Evolutionary conservation across 2,113 vertebrate genomes (phyloP), one percentile per base, ranked within the genome.

Genomic region (Sinocyclocheilus grahami): DNA sequence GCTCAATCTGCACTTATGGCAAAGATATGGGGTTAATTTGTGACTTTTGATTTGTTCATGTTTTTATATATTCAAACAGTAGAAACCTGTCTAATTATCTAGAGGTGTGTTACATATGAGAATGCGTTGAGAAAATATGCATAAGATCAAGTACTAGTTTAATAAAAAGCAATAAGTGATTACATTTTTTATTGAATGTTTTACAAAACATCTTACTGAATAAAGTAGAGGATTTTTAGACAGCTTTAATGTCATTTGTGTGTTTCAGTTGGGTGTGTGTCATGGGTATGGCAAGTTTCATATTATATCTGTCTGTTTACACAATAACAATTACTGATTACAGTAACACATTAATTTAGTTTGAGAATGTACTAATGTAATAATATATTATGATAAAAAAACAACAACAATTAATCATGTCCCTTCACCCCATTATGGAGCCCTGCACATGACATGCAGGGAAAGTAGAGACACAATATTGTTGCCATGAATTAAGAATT

Each of bases 201-300:
- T 95, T 95, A 92, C 94, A 95, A 88, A 92, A 92, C 92, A 93
- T 94, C 92, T 93, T 92, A 92, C 79, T 91, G 82, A 96, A 96
- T 96, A 96, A 96, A 96, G 93, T 94, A 95, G 95, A 95, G 67
- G 87, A 94, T 94, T 95, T 95, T 94, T 93, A 93, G 93, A 94
- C 92, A 90, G 87, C 62, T 84, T 79, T 30, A 46, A 83, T 79
- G 90, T 88, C 55, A 12, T 81, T 60, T 72, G 85, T 33, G 18
- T 62, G 27, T 86, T 81, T 83, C 22, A 46, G 16, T 48, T 79
- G 53, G 81, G 55, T 81, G 67, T 85, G 18, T 80, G 33, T 39
- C 24, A 30, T 82, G 71, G 84, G 55, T 84, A 42, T 42, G 69
- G 86, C 3, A 84, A 5, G 53, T 79, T 1, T 46, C 30, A 42